Evolutionary conservation across 2,888 invertebrate genomes (phyloP).

Genomic region (Lycia hirtaria): DNA sequence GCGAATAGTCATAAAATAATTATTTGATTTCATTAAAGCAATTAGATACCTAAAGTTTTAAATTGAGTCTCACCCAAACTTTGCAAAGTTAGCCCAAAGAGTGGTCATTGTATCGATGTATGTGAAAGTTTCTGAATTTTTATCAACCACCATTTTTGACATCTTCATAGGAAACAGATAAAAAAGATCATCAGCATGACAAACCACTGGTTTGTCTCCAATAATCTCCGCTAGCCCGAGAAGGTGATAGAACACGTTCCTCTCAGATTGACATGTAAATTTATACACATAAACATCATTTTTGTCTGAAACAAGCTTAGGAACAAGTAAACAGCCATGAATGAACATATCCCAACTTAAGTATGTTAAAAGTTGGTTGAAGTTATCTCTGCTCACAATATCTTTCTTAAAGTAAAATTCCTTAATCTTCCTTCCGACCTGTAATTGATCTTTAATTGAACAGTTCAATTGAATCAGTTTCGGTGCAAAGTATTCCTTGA

Average conservation of each 20-base stretch:
- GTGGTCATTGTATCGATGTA: slow-evolving; percentile 58
- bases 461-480: slow-evolving; percentile 48
- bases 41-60: background rate
- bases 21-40: too few species aligned
- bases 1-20: too few species aligned
- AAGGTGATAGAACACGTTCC: slow-evolving; percentile 50
- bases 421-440: slow-evolving; percentile 54
- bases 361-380: slow-evolving; percentile 47
- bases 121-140: slow-evolving; percentile 49
- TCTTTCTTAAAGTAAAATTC: slow-evolving; percentile 56
- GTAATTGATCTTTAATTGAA: slow-evolving; percentile 51
- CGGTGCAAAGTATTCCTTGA: slow-evolving; percentile 58
- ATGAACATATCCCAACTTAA: slow-evolving; percentile 50
- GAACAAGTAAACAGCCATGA: slow-evolving; percentile 48
- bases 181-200: slow-evolving; percentile 58
- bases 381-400: slow-evolving; percentile 45
- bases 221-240: slow-evolving; percentile 41
- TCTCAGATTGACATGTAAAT: slow-evolving; percentile 59
- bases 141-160: slow-evolving; percentile 44
- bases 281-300: slow-evolving; percentile 61
- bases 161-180: slow-evolving; percentile 56
- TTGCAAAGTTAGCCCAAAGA: slow-evolving; percentile 73
- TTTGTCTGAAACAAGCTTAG: slow-evolving; percentile 49
- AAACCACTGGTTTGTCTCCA: slow-evolving; percentile 43
- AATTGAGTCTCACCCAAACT: slow-evolving; percentile 60